These are phyloP conservation scores for Baryphthengus martii DNA, from an alignment of 2,113 vertebrate genomes.

Conservation along the genomic window DNA sequence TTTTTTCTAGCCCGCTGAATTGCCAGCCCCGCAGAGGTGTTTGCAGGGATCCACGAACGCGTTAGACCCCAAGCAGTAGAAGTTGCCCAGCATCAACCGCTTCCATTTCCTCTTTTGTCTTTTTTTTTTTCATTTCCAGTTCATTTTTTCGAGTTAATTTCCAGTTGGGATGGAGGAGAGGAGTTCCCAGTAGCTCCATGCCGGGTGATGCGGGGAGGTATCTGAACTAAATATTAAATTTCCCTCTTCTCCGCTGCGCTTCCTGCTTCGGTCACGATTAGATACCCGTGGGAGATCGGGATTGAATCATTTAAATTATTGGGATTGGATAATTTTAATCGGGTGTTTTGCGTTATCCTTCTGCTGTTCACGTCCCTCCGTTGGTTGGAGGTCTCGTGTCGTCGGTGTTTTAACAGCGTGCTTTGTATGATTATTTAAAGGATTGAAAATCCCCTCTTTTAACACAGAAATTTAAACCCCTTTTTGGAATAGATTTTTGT, in stretches of 20 bases:
- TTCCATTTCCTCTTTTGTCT: rapidly evolving
- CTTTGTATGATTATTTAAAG: not conserved
- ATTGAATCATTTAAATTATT: too few species aligned
- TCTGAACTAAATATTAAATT: not conserved
- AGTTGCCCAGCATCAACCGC: not conserved
- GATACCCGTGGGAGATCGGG: not conserved
- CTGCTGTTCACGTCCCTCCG: not conserved
- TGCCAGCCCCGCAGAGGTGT: not conserved
- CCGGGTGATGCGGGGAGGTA: not conserved
- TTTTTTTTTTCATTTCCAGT: not conserved
- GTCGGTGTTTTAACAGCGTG: not conserved
- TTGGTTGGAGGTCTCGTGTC: not conserved
- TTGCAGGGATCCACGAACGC: rapidly evolving
- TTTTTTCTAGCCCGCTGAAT: too few species aligned
- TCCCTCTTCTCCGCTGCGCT: rapidly evolving
- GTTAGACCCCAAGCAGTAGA: not conserved
- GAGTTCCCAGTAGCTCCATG: not conserved
- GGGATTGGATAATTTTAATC: not conserved
- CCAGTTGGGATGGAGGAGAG: not conserved
- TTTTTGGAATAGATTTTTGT: not conserved
- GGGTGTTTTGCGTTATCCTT: not conserved
- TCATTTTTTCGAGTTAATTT: not conserved
- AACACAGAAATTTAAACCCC: not conserved
- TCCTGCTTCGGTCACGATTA: not conserved
- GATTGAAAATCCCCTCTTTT: not conserved